These are phyloP conservation scores for Formica selysi DNA, from an alignment of 1,140 invertebrate species.

Conservation along the genomic window DNA sequence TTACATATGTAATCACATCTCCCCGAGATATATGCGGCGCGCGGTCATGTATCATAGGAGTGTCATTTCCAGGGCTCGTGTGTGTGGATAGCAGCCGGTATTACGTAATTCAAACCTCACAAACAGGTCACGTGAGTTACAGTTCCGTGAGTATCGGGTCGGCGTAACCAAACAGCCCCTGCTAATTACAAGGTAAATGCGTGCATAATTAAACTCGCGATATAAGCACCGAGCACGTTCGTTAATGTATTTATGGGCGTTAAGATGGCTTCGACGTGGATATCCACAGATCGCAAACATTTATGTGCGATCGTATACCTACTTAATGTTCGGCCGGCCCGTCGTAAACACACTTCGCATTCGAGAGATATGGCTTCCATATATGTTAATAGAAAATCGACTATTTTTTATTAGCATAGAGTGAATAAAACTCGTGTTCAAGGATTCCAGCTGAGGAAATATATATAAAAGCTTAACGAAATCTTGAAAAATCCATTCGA, in stretches of 20 bases:
- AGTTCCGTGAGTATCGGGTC: conserved; percentile 72
- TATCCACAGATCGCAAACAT: not conserved
- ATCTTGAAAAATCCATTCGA: too few relatives aligned
- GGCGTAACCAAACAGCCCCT: conserved; percentile 69
- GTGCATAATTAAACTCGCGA: conserved; percentile 74
- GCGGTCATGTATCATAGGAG: conserved; percentile 73
- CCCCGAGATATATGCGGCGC: conserved; percentile 52
- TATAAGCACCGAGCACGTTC: conserved; percentile 37
- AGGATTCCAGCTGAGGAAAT: too few relatives aligned
- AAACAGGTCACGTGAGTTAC: conserved; percentile 76
- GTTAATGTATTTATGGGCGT: conserved; percentile 69
- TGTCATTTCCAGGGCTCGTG: conserved; percentile 71
- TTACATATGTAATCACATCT: conserved; percentile 28
- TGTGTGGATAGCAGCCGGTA: conserved; percentile 59
- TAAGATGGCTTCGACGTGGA: conserved; percentile 63
- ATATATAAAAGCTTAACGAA: too few relatives aligned
- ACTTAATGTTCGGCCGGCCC: not conserved
- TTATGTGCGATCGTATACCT: conserved; percentile 19
- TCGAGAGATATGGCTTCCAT: not conserved
- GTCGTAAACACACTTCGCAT: conserved; percentile 9
- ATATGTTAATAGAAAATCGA: conserved; percentile 4
- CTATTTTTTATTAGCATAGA: not conserved
- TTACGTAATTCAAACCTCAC: conserved; percentile 75
- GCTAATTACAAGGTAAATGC: conserved; percentile 75
- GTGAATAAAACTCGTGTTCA: not conserved